Base-by-base conservation (phyloP, 2,888 invertebrate species). In the Ischnura elegans region DNA sequence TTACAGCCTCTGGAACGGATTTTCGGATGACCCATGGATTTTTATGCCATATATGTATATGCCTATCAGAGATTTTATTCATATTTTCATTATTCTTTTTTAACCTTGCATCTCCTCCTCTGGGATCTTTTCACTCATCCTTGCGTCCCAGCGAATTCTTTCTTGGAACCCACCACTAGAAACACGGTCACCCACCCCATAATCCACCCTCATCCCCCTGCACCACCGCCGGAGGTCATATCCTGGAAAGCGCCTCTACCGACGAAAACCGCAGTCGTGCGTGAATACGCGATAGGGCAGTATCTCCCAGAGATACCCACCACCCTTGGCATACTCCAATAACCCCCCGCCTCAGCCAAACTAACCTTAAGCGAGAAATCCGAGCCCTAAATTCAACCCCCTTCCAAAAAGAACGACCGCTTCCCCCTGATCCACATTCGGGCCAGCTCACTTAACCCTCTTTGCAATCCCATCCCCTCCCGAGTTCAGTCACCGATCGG, bases 11-110 rank as follows among this genome's bases (percentile, higher is more conserved):
- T 61, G 55, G 90, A 61, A 90, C 55, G 61, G 43, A 90, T 43
- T n/a, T 90, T 90, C 45, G 61, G 90, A 90, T 90, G 90, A 90
- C 90, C 90, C 66, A 90, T 66, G 90, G 90, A 90, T 90, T 90
- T 90, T 90, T 90, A 90, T 90, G 61, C 61, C 29, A 36, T 76
- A 36, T 76, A 76, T 76, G 36, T 36, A 76, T 76, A 76, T 76
- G 13, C 5, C 10, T n/a, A n/a, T n/a, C n/a, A n/a, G n/a, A 13
- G 29, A 76, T 29, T 36, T 76, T 76, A 36, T 76, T 76, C 5
- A 29, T 87, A 29, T 55, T 90, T 86, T 45, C 29, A 61, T 90
- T 45, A 90, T 90, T 61, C 10, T 36, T 76, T 76, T 76, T 36
- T 36, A 76, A 76, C 76, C 29, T 29, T 76, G 76, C 76, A 6